Evolutionary conservation across 2,113 vertebrate genomes (phyloP), one percentile per base, ranked within the genome.

Genomic region (Callaeas wilsoni): DNA sequence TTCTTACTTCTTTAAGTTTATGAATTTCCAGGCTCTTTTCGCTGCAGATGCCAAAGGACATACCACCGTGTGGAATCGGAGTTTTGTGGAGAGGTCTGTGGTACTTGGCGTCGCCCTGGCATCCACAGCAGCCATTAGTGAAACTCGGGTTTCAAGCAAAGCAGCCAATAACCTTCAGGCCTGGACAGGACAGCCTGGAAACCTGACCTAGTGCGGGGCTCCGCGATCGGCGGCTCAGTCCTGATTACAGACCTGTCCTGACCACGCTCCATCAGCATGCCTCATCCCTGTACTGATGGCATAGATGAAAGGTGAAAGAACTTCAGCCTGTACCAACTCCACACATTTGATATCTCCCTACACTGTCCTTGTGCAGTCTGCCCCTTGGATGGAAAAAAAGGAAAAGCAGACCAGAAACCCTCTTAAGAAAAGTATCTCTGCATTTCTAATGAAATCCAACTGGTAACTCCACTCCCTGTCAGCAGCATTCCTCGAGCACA

Each of bases 221-320:
- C 25, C 4, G 46, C 0, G 0, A 32, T 19, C 3, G 4, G 32
- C 25, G 52, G 20, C 41, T 53, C 49, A 57, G 69, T 20, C 27
- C 41, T 0, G 8, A 47, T 73, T 37, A 62, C 22, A 73, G 71
- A 83, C 30, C 37, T n/a, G 41, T 49, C 55, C 49, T n/a, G 33
- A 76, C n/a, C 18, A 42, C 3, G 0, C 19, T 42, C 52, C 65
- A 33, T 23, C 46, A 71, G 27, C 18, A 11, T 26, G 27, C 42
- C 65, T 49, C 65, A 53, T 55, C 27, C 23, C 30, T 12, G 8
- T 10, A 14, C 39, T 12, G 41, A 14, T 29, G 1, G 8, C 26
- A 6, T 1, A 22, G 46, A 33, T 5, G 23, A 69, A 71, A 42
- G 9, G 9, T 4, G 27, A 50, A 70, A 47, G 8, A 16, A 46